Evolutionary conservation across 35 echinoderm and acorn worm genomes (phyloP).

Genomic region (Strongylocentrotus purpuratus): DNA sequence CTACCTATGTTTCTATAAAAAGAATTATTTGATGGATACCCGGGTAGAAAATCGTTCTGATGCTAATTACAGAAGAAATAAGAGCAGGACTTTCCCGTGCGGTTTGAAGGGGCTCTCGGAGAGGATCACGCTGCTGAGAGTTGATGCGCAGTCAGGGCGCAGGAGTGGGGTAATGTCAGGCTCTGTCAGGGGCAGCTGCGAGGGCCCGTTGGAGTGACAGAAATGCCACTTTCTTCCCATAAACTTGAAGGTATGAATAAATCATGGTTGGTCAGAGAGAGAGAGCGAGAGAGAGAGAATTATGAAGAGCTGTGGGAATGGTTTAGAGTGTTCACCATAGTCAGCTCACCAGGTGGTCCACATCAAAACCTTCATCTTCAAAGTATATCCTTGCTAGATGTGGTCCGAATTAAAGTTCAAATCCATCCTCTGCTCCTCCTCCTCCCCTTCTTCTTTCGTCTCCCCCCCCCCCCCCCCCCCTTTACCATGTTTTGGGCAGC

Average conservation of each 20-base stretch:
- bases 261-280: not conserved
- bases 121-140: not conserved
- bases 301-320: slow-evolving; percentile 8
- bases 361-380: not conserved
- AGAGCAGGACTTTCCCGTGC: not conserved
- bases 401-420: not conserved
- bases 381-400: not conserved
- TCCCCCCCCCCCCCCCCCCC: not conserved
- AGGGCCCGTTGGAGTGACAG: not conserved
- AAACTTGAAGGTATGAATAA: slow-evolving; percentile 24
- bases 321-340: not conserved
- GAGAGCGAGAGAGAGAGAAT: not conserved
- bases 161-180: not conserved
- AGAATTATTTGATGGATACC: slow-evolving; percentile 1
- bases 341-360: not conserved
- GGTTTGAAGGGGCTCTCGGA: not conserved
- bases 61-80: slow-evolving; percentile 24
- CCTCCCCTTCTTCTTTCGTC: not conserved
- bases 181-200: not conserved
- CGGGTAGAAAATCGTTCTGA: not conserved
- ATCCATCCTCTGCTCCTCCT: not conserved
- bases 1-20: slow-evolving; percentile 6
- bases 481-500: not conserved
- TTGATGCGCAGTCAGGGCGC: not conserved
- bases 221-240: slow-evolving; percentile 16